Evolutionary conservation across 2,797 vertebrate genomes (phyloP).

Genomic region (Peromyscus eremicus): DNA sequence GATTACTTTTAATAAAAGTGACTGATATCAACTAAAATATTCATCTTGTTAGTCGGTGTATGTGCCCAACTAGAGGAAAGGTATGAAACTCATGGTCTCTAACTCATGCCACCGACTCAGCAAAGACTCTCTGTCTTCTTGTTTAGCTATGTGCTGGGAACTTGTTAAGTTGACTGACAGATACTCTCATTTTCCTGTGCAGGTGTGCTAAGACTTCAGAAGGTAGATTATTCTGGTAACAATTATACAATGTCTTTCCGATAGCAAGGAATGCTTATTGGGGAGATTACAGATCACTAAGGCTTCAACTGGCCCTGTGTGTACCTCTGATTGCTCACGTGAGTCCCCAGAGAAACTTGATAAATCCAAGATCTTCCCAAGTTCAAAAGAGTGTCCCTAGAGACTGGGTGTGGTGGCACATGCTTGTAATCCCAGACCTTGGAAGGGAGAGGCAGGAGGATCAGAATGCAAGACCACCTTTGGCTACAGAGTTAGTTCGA

Average conservation of each 20-base stretch:
- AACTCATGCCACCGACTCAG: background rate
- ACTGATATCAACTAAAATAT: background rate
- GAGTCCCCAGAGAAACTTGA: background rate
- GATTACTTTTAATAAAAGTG: constrained; percentile 26
- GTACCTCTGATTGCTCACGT: background rate
- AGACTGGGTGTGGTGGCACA: background rate
- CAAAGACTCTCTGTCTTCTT: background rate
- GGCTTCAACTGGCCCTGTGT: background rate
- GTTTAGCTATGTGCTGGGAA: background rate
- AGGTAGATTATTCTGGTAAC: constrained; percentile 14
- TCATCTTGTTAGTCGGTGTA: background rate
- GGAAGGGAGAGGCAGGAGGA: background rate
- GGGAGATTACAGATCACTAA: background rate
- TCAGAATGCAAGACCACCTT: background rate
- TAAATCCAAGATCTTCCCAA: constrained; percentile 4
- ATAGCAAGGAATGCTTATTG: background rate
- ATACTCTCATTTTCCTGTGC: constrained; percentile 3
- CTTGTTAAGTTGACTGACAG: background rate
- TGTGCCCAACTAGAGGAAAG: background rate
- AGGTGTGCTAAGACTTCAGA: constrained; percentile 40
- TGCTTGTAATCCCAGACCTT: background rate
- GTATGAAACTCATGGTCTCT: background rate
- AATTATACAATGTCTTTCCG: constrained; percentile 30
- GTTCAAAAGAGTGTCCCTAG: constrained; percentile 36
- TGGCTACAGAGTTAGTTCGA: background rate